These are phyloP conservation scores for Hyperoplus lanceolatus DNA, from an alignment of 2,797 vertebrate genomes.

Conservation along the genomic window DNA sequence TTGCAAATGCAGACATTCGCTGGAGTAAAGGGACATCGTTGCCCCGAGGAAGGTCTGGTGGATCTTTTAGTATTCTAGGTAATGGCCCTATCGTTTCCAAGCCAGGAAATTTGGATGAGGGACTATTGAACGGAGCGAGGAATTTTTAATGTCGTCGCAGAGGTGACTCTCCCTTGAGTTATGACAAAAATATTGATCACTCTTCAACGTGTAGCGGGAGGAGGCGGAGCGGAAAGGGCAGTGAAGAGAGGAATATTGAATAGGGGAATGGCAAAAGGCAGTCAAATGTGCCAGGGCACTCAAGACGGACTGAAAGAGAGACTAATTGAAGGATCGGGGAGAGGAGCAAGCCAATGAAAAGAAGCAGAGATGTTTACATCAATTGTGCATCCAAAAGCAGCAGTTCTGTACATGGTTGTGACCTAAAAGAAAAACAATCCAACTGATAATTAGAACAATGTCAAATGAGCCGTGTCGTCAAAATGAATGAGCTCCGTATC, in stretches of 20 bases:
- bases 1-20: constrained; percentile 33
- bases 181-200: constrained; percentile 80
- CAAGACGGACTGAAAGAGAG: constrained; percentile 30
- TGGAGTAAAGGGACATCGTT: constrained; percentile 28
- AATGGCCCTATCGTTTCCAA: constrained; percentile 45
- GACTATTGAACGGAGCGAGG: constrained; percentile 48
- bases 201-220: constrained; percentile 51
- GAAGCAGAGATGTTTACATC: constrained; percentile 1
- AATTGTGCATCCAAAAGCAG: constrained; percentile 14
- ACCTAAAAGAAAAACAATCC: constrained; percentile 25
- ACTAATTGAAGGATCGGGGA: background rate
- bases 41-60: constrained; percentile 51
- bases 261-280: constrained; percentile 52
- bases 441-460: constrained; percentile 21
- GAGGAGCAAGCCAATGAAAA: background rate
- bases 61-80: constrained; percentile 64
- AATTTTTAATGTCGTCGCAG: constrained; percentile 72
- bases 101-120: constrained; percentile 54
- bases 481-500: constrained; percentile 30
- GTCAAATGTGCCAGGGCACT: constrained; percentile 49
- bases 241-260: constrained; percentile 71
- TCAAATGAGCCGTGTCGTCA: constrained; percentile 47
- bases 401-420: background rate
- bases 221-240: constrained; percentile 66
- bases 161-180: constrained; percentile 76